Evolutionary conservation across 2,113 vertebrate genomes (phyloP), one percentile per base, ranked within the genome.

Genomic region (Poeciliopsis prolifica): DNA sequence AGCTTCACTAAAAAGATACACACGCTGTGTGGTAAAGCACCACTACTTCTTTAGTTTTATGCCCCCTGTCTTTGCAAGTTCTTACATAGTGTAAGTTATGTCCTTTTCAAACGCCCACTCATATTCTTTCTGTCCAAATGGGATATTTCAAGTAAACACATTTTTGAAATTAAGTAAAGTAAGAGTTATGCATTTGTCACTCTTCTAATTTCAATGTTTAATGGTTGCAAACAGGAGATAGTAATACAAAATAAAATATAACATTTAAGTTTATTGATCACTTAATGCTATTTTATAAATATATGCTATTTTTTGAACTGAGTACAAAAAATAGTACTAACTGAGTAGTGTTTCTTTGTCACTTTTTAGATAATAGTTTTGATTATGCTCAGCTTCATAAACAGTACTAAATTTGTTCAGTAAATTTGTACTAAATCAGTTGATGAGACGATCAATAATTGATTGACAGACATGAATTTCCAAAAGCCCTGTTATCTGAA

Each of bases 61-160:
- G 7, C n/a, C 11, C 33, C 62, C 78, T 75, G n/a, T 77, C 28
- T 70, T 70, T 67, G 67, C 70, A 48, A 64, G 72, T 60, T 74
- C 29, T 69, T 80, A 86, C 66, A 60, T 65, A 76, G 74, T 65
- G 61, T 70, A 62, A 70, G 28, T 58, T 31, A 71, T 75, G 64
- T 70, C 26, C 44, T 77, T 80, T 29, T 83, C 37, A 74, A 19
- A 58, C 14, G 61, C 19, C 61, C 48, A 29, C 35, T 74, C 4
- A 31, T 66, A 67, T 77, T 51, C 19, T 77, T 14, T 70, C 65
- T 44, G 37, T 65, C 72, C 35, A 77, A 73, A 74, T 67, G 24
- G 61, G 58, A 74, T 29, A 48, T 17, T 17, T 48, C 44, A 48
- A 48, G 14, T 48, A 19, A 48, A 48, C 44, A 19, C 44, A 19